A percentile compares a stretch with the other conserved stretches of the same genome.
phyloP scores from a whole-genome alignment of 2,797 vertebrate species.

The Hippocampus kuda region DNA sequence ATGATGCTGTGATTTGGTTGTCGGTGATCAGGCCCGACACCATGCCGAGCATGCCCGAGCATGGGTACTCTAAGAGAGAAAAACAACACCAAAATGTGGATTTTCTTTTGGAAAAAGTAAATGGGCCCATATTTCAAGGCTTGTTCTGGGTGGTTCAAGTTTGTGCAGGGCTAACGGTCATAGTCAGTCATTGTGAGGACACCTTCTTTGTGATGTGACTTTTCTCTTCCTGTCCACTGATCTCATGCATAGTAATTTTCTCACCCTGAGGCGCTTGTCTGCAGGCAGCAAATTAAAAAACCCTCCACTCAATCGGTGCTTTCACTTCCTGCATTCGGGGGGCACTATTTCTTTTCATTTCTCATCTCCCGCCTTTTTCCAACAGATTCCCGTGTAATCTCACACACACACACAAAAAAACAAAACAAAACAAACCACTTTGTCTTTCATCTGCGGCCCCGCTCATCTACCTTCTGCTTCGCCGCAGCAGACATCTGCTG shows the following conservation, averaged over 20 bases:
- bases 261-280: conserved; percentile 61
- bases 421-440: conserved; percentile 21
- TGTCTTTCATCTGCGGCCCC: conserved; percentile 38
- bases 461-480: conserved; percentile 46
- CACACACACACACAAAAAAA: conserved; percentile 18
- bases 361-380: conserved; percentile 20
- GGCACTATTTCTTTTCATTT: conserved; percentile 49
- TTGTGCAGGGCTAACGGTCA: conserved; percentile 16
- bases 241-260: conserved; percentile 64
- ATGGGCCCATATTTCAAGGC: background rate
- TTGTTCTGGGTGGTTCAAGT: conserved; percentile 18
- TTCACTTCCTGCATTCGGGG: conserved; percentile 56
- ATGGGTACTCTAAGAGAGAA: conserved; percentile 80
- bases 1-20: conserved; percentile 89
- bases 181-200: conserved; percentile 35
- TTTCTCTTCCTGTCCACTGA: conserved; percentile 39
- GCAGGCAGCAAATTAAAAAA: conserved; percentile 72
- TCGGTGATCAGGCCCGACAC: conserved; percentile 92
- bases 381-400: conserved; percentile 15
- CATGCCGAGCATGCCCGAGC: conserved; percentile 97
- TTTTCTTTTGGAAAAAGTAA: background rate
- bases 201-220: conserved; percentile 38
- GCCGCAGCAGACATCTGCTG: conserved; percentile 51
- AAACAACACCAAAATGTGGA: background rate
- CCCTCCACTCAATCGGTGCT: conserved; percentile 46